Percentiles rank a stretch among this genome's conserved stretches.
Evolutionary conservation across 1,140 invertebrate genomes (phyloP).

Genomic region (Macrobrachium nipponense): DNA sequence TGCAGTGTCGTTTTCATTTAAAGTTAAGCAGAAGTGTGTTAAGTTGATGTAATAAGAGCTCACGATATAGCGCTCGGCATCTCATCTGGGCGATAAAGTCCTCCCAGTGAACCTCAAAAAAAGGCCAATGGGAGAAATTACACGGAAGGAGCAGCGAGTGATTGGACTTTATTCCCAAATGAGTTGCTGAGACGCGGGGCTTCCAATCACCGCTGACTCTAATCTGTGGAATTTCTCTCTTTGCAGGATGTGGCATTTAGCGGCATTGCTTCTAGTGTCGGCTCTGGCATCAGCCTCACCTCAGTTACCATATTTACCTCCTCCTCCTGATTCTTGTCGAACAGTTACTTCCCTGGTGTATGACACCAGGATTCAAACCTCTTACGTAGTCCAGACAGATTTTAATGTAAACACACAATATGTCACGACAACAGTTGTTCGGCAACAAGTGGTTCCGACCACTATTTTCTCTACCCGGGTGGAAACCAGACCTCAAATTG

Average conservation of each 20-base stretch:
- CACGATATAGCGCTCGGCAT: background rate
- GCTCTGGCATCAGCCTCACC: conserved; percentile 30
- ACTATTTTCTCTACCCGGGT: conserved; percentile 37
- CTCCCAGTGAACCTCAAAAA: conserved; percentile 36
- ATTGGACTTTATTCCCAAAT: conserved; percentile 56
- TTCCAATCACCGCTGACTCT: conserved; percentile 57
- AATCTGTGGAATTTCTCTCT: conserved; percentile 48
- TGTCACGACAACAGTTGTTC: conserved; percentile 14
- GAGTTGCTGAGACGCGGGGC: conserved; percentile 51
- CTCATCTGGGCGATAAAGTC: conserved; percentile 58
- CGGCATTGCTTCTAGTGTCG: conserved; percentile 35
- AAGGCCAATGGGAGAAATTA: conserved; percentile 34
- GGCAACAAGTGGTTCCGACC: conserved; percentile 42
- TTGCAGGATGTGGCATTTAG: conserved; percentile 56
- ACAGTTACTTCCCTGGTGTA: conserved; percentile 36
- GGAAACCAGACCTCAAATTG: conserved; percentile 19
- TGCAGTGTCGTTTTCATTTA: no score
- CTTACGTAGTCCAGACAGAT: conserved; percentile 17
- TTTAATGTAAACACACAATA: conserved; percentile 36
- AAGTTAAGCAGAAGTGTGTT: no score
- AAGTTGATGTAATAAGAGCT: no score
- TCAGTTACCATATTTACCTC: conserved; percentile 21
- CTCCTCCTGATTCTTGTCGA: background rate
- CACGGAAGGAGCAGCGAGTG: conserved; percentile 50
- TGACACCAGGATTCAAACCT: conserved; percentile 28